A percentile compares a stretch with the other conserved stretches of the same genome.
Evolutionary conservation across 1,140 invertebrate species (phyloP).

Genomic region (Drosophila sp.): DNA sequence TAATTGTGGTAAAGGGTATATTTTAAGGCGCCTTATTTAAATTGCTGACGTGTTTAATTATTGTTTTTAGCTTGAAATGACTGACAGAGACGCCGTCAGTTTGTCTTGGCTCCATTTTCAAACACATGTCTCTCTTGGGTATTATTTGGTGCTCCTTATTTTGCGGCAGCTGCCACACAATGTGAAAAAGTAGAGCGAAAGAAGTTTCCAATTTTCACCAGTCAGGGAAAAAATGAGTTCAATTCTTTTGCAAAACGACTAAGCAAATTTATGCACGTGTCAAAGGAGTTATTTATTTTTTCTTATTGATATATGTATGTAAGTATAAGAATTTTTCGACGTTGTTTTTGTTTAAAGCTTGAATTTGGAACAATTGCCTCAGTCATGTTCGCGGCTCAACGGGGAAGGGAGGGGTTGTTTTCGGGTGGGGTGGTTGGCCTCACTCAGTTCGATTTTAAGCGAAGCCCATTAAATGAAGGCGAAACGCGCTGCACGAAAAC

Average conservation of each 20-base stretch:
- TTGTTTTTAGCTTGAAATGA: constrained; percentile 34
- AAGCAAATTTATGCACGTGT: constrained; percentile 20
- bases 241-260: constrained; percentile 27
- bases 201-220: constrained; percentile 31
- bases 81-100: constrained; percentile 40
- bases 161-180: constrained; percentile 46
- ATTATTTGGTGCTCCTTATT: background rate
- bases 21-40: background rate
- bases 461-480: constrained; percentile 53
- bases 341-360: background rate
- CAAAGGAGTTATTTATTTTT: constrained; percentile 15
- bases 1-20: background rate
- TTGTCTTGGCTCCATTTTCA: constrained; percentile 61
- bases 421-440: constrained; percentile 1
- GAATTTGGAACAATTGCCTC: constrained; percentile 1
- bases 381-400: background rate
- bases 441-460: constrained; percentile 48
- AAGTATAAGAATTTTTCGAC: background rate
- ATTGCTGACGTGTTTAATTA: background rate
- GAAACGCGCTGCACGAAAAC: constrained; percentile 44
- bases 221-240: constrained; percentile 25
- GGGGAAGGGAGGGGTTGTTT: background rate
- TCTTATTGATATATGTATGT: constrained; percentile 44
- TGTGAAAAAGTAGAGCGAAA: constrained; percentile 53
- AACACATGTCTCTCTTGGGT: constrained; percentile 37